Evolutionary conservation across 1,140 invertebrate species (phyloP).

Genomic region (Habropoda laboriosa): DNA sequence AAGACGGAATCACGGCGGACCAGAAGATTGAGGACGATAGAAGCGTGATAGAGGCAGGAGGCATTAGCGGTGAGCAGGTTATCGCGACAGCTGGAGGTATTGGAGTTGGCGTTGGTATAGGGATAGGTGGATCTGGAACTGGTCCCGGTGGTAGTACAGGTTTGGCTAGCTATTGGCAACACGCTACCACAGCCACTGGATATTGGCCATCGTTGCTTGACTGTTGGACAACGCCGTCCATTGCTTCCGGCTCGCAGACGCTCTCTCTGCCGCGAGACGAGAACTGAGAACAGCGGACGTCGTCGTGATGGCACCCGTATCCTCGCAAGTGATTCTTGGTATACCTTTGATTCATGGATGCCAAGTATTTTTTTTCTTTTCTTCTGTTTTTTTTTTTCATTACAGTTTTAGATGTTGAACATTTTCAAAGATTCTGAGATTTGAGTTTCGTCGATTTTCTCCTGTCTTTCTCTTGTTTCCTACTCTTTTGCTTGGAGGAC

Average conservation of each 20-base stretch:
- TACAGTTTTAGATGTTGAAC: too few relatives aligned
- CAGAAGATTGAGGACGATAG: constrained; percentile 74
- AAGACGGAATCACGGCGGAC: constrained; percentile 77
- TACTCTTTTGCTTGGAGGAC: not conserved
- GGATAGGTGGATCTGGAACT: constrained; percentile 48
- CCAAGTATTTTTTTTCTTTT: not conserved
- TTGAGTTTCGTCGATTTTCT: not conserved
- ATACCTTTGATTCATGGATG: not conserved
- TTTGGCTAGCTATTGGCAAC: constrained; percentile 78
- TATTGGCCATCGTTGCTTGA: constrained; percentile 80
- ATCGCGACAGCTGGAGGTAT: constrained; percentile 50
- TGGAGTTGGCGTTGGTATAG: constrained; percentile 70
- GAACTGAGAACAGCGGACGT: constrained; percentile 67
- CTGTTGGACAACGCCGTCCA: constrained; percentile 78
- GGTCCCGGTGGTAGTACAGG: constrained; percentile 54
- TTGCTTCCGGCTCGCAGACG: constrained; percentile 71
- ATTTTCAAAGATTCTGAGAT: not conserved
- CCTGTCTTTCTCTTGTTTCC: not conserved
- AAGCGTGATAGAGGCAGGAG: constrained; percentile 45
- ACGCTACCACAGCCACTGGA: constrained; percentile 71
- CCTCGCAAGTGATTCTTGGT: not conserved
- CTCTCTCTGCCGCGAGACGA: constrained; percentile 75
- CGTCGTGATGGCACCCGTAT: not conserved
- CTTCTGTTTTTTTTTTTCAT: too few relatives aligned
- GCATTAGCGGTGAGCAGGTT: constrained; percentile 45